Evolutionary conservation across 2,797 vertebrate genomes (phyloP).

Genomic region (Acanthurus lineatus): DNA sequence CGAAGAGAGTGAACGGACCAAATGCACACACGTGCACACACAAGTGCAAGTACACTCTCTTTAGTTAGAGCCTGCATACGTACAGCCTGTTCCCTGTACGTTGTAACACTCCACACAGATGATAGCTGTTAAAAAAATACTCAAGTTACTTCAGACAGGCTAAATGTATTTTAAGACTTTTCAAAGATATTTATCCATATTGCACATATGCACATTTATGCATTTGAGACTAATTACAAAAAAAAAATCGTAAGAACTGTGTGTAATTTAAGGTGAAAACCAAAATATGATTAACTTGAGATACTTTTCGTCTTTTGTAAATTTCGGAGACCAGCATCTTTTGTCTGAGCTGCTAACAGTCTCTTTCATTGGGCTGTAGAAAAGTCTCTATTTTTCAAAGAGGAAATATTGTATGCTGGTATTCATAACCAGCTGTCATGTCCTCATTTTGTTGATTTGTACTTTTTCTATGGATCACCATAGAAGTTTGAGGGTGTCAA

Average conservation of each 20-base stretch:
- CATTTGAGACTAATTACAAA: slow-evolving; percentile 65
- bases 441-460: slow-evolving; percentile 63
- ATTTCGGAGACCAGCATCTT: slow-evolving; percentile 71
- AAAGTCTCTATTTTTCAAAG: slow-evolving; percentile 68
- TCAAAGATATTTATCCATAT: slow-evolving; percentile 72
- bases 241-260: slow-evolving; percentile 55
- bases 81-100: neutral
- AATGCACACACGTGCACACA: slow-evolving; percentile 28
- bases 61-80: slow-evolving; percentile 28
- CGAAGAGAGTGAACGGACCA: slow-evolving; percentile 61
- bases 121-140: slow-evolving; percentile 3
- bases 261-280: slow-evolving; percentile 70
- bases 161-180: slow-evolving; percentile 29
- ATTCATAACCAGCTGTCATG: slow-evolving; percentile 34
- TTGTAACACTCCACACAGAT: slow-evolving; percentile 24
- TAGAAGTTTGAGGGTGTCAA: slow-evolving; percentile 65
- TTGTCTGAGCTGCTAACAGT: slow-evolving; percentile 66
- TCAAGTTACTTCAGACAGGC: slow-evolving; percentile 35
- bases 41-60: neutral
- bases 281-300: slow-evolving; percentile 72
- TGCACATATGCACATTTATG: slow-evolving; percentile 71
- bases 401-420: slow-evolving; percentile 35
- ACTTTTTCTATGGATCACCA: slow-evolving; percentile 57
- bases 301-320: slow-evolving; percentile 59
- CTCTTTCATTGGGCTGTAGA: slow-evolving; percentile 52